These are phyloP conservation scores for Catagonus wagneri DNA, from an alignment of 2,113 vertebrate genomes.

Conservation along the genomic window DNA sequence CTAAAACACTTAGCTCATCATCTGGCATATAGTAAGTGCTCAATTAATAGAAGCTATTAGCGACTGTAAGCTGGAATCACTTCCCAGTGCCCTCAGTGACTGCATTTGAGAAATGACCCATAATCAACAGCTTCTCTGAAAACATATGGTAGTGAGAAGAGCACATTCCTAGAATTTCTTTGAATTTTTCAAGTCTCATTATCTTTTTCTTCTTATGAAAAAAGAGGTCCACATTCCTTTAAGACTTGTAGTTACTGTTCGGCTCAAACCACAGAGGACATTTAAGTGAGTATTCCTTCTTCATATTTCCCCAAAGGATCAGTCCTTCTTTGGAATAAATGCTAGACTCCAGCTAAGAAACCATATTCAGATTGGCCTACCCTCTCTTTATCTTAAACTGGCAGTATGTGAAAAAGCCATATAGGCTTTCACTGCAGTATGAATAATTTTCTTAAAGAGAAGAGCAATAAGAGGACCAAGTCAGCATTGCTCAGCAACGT, in stretches of 20 bases:
- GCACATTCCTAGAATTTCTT: background rate
- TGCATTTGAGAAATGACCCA: background rate
- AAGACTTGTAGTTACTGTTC: background rate
- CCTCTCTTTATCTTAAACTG: background rate
- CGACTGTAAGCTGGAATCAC: background rate
- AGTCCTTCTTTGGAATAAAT: background rate
- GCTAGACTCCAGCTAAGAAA: background rate
- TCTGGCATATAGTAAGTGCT: background rate
- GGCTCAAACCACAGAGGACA: background rate
- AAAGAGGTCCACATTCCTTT: background rate
- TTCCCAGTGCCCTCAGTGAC: background rate
- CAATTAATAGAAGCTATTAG: background rate
- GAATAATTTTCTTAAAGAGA: conserved; percentile 6
- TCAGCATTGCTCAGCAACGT: background rate
- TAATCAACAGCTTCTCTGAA: background rate
- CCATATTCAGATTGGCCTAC: background rate
- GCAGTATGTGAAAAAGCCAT: background rate
- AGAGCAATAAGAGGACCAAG: background rate
- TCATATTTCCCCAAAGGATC: conserved; percentile 10
- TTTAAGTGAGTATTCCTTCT: background rate
- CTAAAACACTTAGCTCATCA: background rate
- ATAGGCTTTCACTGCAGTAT: background rate
- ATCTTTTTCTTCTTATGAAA: conserved; percentile 12
- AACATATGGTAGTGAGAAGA: background rate
- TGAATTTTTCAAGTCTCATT: background rate